These are phyloP conservation scores for Strigops habroptila DNA, from an alignment of 2,113 vertebrate genomes.

Conservation along the genomic window DNA sequence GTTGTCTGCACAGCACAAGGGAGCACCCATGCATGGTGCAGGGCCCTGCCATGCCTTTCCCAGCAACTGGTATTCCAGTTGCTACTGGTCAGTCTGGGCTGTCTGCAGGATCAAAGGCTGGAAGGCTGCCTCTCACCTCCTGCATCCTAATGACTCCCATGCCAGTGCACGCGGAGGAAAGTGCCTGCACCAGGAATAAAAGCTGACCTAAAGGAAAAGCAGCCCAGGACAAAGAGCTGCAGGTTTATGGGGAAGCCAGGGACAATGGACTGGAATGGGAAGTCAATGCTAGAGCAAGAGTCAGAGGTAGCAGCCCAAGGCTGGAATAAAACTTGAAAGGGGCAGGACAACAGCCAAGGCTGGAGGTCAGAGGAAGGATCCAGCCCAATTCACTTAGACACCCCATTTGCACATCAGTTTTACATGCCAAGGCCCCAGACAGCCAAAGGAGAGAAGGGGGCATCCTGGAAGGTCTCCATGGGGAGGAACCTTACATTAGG, in stretches of 20 bases:
- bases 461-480: background rate
- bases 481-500: background rate
- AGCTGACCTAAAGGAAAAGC: background rate
- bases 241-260: background rate
- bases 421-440: background rate
- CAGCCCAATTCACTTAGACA: background rate
- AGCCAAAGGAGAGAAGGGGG: background rate
- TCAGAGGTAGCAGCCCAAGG: background rate
- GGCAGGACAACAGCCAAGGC: background rate
- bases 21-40: background rate
- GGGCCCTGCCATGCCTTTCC: background rate
- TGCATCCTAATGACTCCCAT: background rate
- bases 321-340: background rate
- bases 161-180: background rate
- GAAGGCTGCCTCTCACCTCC: background rate
- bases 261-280: background rate
- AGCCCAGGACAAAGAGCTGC: background rate
- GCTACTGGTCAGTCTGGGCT: background rate
- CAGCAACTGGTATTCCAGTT: background rate
- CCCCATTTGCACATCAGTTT: background rate
- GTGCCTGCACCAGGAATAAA: background rate
- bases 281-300: background rate
- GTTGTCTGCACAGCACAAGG: background rate
- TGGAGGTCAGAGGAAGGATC: background rate
- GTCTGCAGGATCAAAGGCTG: background rate